Evolutionary conservation across 2,888 invertebrate genomes (phyloP).

Genomic region (Hedya salicella): DNA sequence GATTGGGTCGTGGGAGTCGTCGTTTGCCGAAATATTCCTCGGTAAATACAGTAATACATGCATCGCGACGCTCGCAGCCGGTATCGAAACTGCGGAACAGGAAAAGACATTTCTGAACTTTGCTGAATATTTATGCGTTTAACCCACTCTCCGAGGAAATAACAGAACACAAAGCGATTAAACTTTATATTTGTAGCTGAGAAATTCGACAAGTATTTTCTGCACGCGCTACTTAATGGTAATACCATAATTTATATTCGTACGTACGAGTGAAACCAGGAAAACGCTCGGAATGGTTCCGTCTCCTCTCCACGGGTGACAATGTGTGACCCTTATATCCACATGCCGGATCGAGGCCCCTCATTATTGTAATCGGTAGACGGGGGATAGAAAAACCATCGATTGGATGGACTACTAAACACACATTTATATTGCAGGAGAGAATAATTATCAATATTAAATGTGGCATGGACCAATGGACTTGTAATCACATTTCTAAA

Average conservation of each 20-base stretch:
- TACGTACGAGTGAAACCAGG: slow-evolving; percentile 48
- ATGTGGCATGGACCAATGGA: not conserved
- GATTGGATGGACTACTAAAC: slow-evolving; percentile 40
- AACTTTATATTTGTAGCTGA: slow-evolving; percentile 44
- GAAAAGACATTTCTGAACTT: slow-evolving; percentile 52
- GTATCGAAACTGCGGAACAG: slow-evolving; percentile 49
- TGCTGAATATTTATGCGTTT: slow-evolving; percentile 48
- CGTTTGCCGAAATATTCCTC: slow-evolving; percentile 56
- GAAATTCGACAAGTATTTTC: slow-evolving; percentile 45
- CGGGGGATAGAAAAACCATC: slow-evolving; percentile 55
- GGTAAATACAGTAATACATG: slow-evolving; percentile 54
- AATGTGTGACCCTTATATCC: slow-evolving; percentile 59
- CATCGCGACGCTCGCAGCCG: slow-evolving; percentile 49
- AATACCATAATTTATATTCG: slow-evolving; percentile 55
- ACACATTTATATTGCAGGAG: slow-evolving; percentile 22
- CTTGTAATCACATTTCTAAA: slow-evolving; percentile 13
- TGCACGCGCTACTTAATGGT: slow-evolving; percentile 49
- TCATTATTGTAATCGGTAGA: slow-evolving; percentile 61
- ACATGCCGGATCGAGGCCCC: slow-evolving; percentile 54
- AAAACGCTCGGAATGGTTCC: slow-evolving; percentile 52
- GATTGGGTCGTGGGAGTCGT: slow-evolving; percentile 57
- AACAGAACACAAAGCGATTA: slow-evolving; percentile 45
- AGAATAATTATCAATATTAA: slow-evolving; percentile 16
- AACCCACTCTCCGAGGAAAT: slow-evolving; percentile 43
- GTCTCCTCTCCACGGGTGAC: slow-evolving; percentile 53